Conservation (phyloP, 2,113 vertebrate genomes). For the Procavia capensis region DNA sequence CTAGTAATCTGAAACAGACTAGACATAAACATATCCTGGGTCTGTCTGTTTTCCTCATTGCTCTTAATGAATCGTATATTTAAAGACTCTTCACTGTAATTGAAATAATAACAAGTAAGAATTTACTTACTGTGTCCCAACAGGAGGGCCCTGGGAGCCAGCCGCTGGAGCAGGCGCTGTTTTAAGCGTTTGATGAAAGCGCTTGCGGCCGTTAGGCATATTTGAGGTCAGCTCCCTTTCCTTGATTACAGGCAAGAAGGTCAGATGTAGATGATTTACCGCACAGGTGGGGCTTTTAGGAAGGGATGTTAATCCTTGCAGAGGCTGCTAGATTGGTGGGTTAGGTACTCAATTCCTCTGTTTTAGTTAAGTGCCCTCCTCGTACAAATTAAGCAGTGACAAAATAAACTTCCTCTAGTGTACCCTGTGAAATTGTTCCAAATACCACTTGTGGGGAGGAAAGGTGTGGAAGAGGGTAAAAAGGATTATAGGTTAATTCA, state of each 20-base stretch:
- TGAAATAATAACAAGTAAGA: slow-evolving; percentile 55
- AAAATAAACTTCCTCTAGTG: neutral
- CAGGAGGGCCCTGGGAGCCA: neutral
- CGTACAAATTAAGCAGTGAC: neutral
- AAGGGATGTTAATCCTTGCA: slow-evolving; percentile 34
- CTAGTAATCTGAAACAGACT: neutral
- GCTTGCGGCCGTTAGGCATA: neutral
- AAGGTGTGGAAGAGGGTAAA: neutral
- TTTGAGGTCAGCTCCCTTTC: slow-evolving; percentile 38
- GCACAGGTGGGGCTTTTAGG: slow-evolving; percentile 60
- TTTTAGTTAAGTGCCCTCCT: neutral
- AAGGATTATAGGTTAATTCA: neutral
- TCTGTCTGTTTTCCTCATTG: slow-evolving; percentile 19
- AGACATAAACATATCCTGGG: neutral
- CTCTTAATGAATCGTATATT: slow-evolving; percentile 49
- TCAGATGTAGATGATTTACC: neutral
- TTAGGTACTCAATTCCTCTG: neutral
- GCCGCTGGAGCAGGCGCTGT: neutral
- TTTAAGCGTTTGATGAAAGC: slow-evolving; percentile 12
- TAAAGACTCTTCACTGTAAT: slow-evolving; percentile 64
- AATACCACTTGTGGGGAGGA: neutral
- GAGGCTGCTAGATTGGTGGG: slow-evolving; percentile 3
- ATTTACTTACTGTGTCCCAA: neutral
- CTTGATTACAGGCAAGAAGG: slow-evolving; percentile 49
- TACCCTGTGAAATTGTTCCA: slow-evolving; percentile 33